A percentile compares a stretch with the other conserved stretches of the same genome.
Conservation (phyloP, 1,140 invertebrate species). For the Drosophila kurseongensis region DNA sequence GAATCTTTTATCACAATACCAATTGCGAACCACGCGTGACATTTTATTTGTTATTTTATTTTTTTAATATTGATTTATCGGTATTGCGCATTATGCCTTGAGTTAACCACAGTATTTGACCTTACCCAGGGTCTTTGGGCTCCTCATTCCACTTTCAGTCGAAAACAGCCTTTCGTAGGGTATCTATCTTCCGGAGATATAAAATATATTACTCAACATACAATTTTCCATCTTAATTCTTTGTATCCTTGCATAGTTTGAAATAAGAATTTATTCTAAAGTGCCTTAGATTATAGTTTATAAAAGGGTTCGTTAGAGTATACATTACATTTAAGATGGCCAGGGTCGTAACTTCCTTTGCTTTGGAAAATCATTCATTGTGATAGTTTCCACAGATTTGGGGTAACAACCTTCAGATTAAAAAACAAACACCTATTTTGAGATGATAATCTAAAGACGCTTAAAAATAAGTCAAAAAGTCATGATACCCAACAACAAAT, state of each 20-base stretch:
- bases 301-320: no score
- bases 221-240: no score
- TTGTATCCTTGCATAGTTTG: no score
- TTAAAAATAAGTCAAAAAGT: neutral
- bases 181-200: neutral
- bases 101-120: slow-evolving; percentile 66
- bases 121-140: slow-evolving; percentile 9
- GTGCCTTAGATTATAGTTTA: no score
- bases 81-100: slow-evolving; percentile 49
- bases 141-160: neutral
- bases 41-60: slow-evolving; percentile 47
- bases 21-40: slow-evolving; percentile 41
- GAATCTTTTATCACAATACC: slow-evolving; percentile 34
- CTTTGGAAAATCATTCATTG: no score
- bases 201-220: no score
- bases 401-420: no score
- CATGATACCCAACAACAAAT: neutral
- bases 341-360: no score
- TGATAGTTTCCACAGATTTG: no score
- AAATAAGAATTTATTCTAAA: no score
- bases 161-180: neutral
- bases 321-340: no score
- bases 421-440: no score
- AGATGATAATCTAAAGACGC: neutral
- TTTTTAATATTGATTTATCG: slow-evolving; percentile 74